Conservation (phyloP, 2,888 invertebrate species). For the Trissolcus brochymenae region DNA sequence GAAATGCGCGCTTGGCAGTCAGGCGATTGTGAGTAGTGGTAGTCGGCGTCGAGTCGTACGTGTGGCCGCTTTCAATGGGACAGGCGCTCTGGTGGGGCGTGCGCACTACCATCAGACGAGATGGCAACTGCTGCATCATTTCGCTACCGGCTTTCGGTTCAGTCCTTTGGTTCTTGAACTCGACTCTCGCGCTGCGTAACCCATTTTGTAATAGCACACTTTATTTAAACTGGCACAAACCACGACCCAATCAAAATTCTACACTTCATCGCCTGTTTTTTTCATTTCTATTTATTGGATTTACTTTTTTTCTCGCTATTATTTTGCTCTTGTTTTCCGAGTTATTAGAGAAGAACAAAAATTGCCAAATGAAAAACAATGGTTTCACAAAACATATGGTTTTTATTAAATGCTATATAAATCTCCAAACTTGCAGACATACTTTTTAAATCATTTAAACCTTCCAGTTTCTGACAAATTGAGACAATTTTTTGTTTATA, state of each 20-base stretch:
- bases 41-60: slow-evolving; percentile 67
- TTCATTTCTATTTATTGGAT: not conserved
- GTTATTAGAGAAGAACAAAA: too few species aligned
- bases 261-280: slow-evolving; percentile 2
- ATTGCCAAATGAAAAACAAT: too few species aligned
- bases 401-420: too few species aligned
- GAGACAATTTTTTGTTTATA: too few species aligned
- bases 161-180: slow-evolving; percentile 42
- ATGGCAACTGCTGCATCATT: slow-evolving; percentile 71
- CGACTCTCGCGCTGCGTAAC: slow-evolving; percentile 75
- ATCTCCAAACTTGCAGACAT: too few species aligned
- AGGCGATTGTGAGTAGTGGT: slow-evolving; percentile 60
- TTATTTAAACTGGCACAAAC: slow-evolving; percentile 72
- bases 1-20: slow-evolving; percentile 63
- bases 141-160: slow-evolving; percentile 70
- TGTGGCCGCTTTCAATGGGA: slow-evolving; percentile 70
- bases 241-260: slow-evolving; percentile 60
- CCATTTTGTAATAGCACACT: slow-evolving; percentile 77
- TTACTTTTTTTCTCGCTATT: too few species aligned
- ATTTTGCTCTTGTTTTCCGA: too few species aligned
- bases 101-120: slow-evolving; percentile 62
- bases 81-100: slow-evolving; percentile 63
- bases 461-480: too few species aligned
- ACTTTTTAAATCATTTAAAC: too few species aligned
- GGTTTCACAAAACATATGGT: too few species aligned